Percentiles rank a stretch among this genome's conserved stretches.
Conservation (phyloP, 2,113 vertebrate genomes). For the Indri indri region DNA sequence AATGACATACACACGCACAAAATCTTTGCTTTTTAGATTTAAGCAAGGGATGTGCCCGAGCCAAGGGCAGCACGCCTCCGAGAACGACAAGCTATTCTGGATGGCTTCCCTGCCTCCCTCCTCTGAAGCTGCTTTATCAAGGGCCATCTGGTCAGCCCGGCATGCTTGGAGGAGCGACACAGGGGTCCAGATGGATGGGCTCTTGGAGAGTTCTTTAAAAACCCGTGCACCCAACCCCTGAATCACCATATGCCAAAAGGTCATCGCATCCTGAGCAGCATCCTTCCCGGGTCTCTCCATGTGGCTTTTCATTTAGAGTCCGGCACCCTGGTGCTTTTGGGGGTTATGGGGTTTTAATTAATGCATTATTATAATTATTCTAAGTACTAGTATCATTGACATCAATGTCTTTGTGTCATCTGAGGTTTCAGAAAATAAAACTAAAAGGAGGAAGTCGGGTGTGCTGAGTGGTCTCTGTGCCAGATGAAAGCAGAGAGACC, state of each 20-base stretch:
- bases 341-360: conserved; percentile 37
- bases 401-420: not conserved
- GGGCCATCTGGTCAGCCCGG: conserved; percentile 81
- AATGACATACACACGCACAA: not conserved
- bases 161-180: not conserved
- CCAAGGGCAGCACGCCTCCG: conserved; percentile 15
- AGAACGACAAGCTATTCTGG: conserved; percentile 2
- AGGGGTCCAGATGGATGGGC: conserved; percentile 79
- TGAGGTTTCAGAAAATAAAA: not conserved
- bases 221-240: conserved; percentile 63
- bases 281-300: conserved; percentile 7
- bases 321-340: not conserved
- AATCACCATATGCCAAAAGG: conserved; percentile 77
- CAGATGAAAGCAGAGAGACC: not conserved
- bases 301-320: not conserved
- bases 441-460: rapidly evolving
- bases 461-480: not conserved
- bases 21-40: conserved; percentile 24
- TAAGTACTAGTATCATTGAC: not conserved
- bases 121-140: conserved; percentile 57
- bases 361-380: conserved; percentile 15
- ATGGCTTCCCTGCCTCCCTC: conserved; percentile 50
- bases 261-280: conserved; percentile 3
- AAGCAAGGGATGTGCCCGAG: not conserved
- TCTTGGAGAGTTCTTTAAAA: conserved; percentile 82